Evolutionary conservation across 2,888 invertebrate genomes (phyloP).

Genomic region (Mimumesa dahlbomi): DNA sequence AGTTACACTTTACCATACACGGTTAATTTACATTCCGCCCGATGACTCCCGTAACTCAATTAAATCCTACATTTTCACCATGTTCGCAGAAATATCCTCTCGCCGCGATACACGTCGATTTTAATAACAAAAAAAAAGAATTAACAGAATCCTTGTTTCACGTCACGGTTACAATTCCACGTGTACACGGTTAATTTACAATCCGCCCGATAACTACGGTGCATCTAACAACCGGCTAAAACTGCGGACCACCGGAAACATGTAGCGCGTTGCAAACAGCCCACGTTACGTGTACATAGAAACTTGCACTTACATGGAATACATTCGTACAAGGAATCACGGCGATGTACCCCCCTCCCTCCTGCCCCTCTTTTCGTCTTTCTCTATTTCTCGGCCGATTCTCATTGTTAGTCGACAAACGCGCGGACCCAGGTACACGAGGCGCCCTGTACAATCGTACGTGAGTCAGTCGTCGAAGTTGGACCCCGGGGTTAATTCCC

Average conservation of each 20-base stretch:
- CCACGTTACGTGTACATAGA: slow-evolving; percentile 29
- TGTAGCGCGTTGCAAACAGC: slow-evolving; percentile 16
- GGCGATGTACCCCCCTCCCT: not conserved
- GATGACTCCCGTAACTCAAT: too few relatives aligned
- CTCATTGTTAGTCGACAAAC: slow-evolving; percentile 56
- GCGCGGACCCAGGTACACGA: slow-evolving; percentile 30
- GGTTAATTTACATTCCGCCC: too few relatives aligned
- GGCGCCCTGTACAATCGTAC: slow-evolving; percentile 35
- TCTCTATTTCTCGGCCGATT: slow-evolving; percentile 18
- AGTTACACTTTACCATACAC: too few relatives aligned
- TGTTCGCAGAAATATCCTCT: too few relatives aligned
- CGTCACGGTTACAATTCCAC: not conserved
- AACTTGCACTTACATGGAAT: slow-evolving; percentile 33
- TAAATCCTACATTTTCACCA: too few relatives aligned
- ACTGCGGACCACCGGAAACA: slow-evolving; percentile 4
- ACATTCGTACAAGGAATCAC: slow-evolving; percentile 40
- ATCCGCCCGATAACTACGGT: slow-evolving; percentile 3
- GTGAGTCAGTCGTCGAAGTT: slow-evolving; percentile 29
- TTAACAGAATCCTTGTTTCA: too few relatives aligned
- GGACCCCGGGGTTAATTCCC: slow-evolving; percentile 33
- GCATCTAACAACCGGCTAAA: not conserved
- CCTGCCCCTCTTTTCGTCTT: not conserved
- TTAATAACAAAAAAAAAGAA: too few relatives aligned
- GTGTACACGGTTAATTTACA: not conserved
- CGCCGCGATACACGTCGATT: too few relatives aligned